These are phyloP conservation scores for Itoplectis maculator DNA, from an alignment of 2,888 invertebrate genomes.

Conservation along the genomic window DNA sequence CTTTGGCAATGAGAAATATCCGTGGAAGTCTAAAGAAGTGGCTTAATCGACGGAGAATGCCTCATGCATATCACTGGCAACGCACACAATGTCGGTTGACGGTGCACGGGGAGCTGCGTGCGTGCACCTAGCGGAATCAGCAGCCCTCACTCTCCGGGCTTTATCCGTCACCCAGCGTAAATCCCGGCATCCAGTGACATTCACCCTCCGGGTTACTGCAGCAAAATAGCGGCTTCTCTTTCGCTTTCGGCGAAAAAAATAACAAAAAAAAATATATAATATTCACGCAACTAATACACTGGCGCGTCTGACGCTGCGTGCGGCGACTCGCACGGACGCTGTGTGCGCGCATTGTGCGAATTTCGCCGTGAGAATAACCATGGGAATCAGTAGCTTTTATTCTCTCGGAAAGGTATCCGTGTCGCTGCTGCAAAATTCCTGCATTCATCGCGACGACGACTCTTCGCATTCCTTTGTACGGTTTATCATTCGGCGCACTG, in stretches of 20 bases:
- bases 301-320: background rate
- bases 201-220: conserved; percentile 13
- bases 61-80: too few relatives aligned
- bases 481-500: background rate
- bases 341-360: background rate
- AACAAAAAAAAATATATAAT: background rate
- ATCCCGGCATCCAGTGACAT: conserved; percentile 44
- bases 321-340: background rate
- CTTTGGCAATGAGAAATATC: too few relatives aligned
- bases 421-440: background rate
- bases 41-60: too few relatives aligned
- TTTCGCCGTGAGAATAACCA: conserved; percentile 17
- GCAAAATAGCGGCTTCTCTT: background rate
- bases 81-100: too few relatives aligned
- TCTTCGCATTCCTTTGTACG: background rate
- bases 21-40: too few relatives aligned
- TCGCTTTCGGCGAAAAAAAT: conserved; percentile 5
- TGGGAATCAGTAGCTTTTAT: conserved; percentile 34
- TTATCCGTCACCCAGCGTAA: conserved; percentile 16
- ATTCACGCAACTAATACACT: conserved; percentile 14
- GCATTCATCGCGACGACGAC: conserved; percentile 27
- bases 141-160: conserved; percentile 29
- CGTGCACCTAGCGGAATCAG: conserved; percentile 20
- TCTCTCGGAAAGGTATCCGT: conserved; percentile 1
- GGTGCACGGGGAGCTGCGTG: conserved; percentile 3